phyloP scores from a whole-genome alignment of 2,113 vertebrate genomes.

The Setophaga kirtlandii region DNA sequence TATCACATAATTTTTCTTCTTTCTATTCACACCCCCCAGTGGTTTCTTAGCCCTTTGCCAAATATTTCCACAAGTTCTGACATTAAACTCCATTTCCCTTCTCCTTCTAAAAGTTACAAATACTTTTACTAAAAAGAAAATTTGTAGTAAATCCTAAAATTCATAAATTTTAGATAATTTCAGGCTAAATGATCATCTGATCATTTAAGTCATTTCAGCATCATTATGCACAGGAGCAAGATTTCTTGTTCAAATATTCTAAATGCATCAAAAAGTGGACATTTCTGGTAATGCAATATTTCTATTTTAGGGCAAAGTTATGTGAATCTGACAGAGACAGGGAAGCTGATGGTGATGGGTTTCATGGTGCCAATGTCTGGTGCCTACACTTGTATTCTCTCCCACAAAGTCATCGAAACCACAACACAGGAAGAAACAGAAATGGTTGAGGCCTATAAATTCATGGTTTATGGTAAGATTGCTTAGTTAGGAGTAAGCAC shows the following conservation, averaged over 20 bases:
- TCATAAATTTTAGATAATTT: background rate
- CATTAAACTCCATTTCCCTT: background rate
- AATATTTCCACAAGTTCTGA: background rate
- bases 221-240: background rate
- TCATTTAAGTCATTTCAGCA: background rate
- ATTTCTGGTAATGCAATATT: background rate
- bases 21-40: background rate
- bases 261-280: background rate
- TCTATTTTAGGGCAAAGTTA: constrained; percentile 56
- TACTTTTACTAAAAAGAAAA: background rate
- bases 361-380: constrained; percentile 74
- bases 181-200: too few relatives aligned
- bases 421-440: constrained; percentile 54
- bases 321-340: constrained; percentile 62
- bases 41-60: background rate
- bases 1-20: background rate
- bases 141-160: background rate
- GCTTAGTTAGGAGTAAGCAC: background rate
- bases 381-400: constrained; percentile 73
- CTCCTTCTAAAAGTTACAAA: background rate
- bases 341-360: constrained; percentile 67
- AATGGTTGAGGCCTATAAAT: constrained; percentile 54
- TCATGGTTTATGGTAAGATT: constrained; percentile 75
- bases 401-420: constrained; percentile 64
- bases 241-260: background rate